phyloP scores from a whole-genome alignment of 2,888 invertebrate species.

The Kryphioiulus occultus region DNA sequence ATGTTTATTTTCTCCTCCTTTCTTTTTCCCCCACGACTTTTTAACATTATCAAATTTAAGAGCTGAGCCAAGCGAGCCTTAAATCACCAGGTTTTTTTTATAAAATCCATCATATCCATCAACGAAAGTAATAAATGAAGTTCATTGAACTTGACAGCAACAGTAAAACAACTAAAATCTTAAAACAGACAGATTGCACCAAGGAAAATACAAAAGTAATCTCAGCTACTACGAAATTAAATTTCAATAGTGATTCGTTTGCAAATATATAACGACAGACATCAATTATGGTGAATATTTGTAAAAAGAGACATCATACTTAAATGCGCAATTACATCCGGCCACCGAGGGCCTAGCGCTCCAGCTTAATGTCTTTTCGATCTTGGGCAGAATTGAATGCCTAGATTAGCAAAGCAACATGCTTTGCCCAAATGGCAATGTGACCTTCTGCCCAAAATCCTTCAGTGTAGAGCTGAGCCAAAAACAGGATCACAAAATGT shows the following conservation, averaged over 20 bases:
- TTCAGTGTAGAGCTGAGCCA: background rate
- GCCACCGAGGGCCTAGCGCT: background rate
- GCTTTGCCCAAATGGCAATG: background rate
- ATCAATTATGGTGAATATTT: background rate
- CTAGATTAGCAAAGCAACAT: background rate
- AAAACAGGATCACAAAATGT: background rate
- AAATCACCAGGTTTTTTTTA: background rate
- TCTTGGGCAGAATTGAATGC: background rate
- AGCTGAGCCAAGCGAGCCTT: background rate
- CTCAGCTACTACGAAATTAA: background rate
- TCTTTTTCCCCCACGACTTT: no score
- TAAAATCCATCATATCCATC: background rate
- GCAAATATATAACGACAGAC: background rate
- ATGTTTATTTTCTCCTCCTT: no score
- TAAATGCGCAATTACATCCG: background rate
- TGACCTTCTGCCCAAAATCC: background rate
- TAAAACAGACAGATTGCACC: background rate
- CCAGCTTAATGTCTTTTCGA: background rate
- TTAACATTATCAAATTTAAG: no score
- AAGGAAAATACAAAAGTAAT: background rate
- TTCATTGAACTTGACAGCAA: background rate
- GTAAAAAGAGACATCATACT: slow-evolving; percentile 4
- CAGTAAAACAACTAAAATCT: background rate
- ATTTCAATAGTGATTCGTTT: background rate
- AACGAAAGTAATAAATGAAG: background rate